Percentiles rank a stretch among this genome's conserved stretches.
Evolutionary conservation across 2,888 invertebrate species (phyloP).

Genomic region (Oscheius onirici): DNA sequence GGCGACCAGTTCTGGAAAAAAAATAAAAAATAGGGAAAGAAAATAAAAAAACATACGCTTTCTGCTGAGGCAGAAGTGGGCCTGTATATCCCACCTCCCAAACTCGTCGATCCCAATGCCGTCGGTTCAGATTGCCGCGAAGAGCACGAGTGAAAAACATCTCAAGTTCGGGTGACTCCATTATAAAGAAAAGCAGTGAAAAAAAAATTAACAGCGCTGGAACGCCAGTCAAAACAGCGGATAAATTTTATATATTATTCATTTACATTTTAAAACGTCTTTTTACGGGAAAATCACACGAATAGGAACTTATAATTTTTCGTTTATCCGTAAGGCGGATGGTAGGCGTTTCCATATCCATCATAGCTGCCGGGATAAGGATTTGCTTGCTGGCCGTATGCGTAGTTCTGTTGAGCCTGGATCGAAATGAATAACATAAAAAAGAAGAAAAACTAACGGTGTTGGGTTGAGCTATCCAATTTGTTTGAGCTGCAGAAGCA

Average conservation of each 20-base stretch:
- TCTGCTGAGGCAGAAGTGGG: conserved; percentile 60
- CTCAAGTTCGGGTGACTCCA: not conserved
- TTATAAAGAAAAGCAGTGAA: not conserved
- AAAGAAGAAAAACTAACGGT: not conserved
- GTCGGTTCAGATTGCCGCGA: conserved; percentile 58
- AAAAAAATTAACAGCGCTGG: not conserved
- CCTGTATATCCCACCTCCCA: conserved; percentile 70
- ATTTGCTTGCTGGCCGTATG: no score
- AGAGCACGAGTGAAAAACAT: conserved; percentile 49
- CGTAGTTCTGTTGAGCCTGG: not conserved
- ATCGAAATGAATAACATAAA: not conserved
- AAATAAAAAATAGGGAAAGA: not conserved
- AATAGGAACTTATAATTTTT: no score
- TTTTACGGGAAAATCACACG: no score
- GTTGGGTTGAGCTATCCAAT: no score
- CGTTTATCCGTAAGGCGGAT: no score
- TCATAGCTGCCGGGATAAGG: no score
- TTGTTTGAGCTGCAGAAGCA: not conserved
- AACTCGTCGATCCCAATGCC: conserved; percentile 67
- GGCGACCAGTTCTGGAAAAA: conserved; percentile 64
- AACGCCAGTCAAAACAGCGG: not conserved
- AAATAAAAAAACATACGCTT: conserved; percentile 58
- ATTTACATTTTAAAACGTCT: not conserved
- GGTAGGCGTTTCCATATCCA: no score
- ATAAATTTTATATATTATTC: not conserved